Conservation (phyloP, 2,888 invertebrate genomes). For the Embidobia sp. region DNA sequence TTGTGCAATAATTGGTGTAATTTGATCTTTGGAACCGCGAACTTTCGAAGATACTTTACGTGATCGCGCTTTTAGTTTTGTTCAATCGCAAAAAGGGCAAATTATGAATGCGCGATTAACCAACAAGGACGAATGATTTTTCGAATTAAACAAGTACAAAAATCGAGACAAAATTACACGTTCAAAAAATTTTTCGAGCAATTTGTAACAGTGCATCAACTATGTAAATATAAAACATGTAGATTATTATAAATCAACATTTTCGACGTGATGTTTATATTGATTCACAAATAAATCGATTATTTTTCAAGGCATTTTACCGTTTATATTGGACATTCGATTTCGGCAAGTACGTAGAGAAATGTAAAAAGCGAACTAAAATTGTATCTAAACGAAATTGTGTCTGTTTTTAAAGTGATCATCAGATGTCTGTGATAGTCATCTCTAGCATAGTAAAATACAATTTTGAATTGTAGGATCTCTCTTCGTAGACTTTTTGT, state of each 20-base stretch:
- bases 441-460: conserved; percentile 62
- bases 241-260: conserved; percentile 40
- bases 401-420: conserved; percentile 57
- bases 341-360: conserved; percentile 16
- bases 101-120: conserved; percentile 15
- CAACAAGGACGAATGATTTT: conserved; percentile 12
- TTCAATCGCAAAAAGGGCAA: conserved; percentile 37
- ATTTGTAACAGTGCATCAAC: conserved; percentile 25
- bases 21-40: not conserved
- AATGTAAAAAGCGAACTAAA: conserved; percentile 46
- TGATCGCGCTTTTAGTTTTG: conserved; percentile 7
- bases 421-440: conserved; percentile 65
- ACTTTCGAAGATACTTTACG: not conserved
- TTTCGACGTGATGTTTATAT: conserved; percentile 30
- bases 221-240: conserved; percentile 42
- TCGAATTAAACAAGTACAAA: conserved; percentile 35
- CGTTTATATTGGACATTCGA: conserved; percentile 6
- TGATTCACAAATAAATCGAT: conserved; percentile 24
- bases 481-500: conserved; percentile 38
- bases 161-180: conserved; percentile 25
- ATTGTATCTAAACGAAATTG: conserved; percentile 52
- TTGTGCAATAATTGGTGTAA: conserved; percentile 15
- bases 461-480: conserved; percentile 58
- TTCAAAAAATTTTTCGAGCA: conserved; percentile 13
- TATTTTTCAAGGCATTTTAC: conserved; percentile 31